phyloP scores from a whole-genome alignment of 2,113 vertebrate genomes.

The Campylomormyrus numenius region DNA sequence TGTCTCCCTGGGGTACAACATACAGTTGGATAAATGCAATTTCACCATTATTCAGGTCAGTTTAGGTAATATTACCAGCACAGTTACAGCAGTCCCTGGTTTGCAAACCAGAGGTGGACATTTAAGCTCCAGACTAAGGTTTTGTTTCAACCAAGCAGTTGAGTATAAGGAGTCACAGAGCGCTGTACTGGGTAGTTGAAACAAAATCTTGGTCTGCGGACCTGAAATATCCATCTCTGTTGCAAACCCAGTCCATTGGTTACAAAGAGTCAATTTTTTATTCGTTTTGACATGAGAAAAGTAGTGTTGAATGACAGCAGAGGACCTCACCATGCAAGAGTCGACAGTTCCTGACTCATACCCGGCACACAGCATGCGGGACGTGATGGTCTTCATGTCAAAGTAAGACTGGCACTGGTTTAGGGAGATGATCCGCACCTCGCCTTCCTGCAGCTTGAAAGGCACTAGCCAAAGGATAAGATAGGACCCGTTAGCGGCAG shows the following conservation, averaged over 20 bases:
- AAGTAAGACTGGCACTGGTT: constrained; percentile 88
- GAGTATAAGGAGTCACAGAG: not conserved
- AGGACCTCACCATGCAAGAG: constrained; percentile 34
- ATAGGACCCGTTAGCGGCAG: not conserved
- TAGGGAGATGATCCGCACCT: constrained; percentile 84
- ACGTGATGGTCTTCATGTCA: constrained; percentile 90
- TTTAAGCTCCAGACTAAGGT: not conserved
- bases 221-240: not conserved
- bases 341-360: constrained; percentile 80
- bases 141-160: not conserved
- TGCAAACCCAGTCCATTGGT: not conserved
- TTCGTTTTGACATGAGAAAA: not conserved
- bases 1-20: constrained; percentile 66
- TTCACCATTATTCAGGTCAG: not conserved
- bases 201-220: not conserved
- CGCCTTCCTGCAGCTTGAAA: constrained; percentile 93
- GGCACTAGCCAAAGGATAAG: constrained; percentile 66
- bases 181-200: not conserved
- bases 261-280: not conserved
- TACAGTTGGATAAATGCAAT: not conserved
- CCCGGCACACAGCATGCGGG: constrained; percentile 88
- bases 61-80: not conserved
- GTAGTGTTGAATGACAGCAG: not conserved
- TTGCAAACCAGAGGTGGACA: not conserved
- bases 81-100: not conserved